Percentiles rank a stretch among this genome's conserved stretches.
Evolutionary conservation across 2,888 invertebrate species (phyloP).

Genomic region (Eilema caniola): DNA sequence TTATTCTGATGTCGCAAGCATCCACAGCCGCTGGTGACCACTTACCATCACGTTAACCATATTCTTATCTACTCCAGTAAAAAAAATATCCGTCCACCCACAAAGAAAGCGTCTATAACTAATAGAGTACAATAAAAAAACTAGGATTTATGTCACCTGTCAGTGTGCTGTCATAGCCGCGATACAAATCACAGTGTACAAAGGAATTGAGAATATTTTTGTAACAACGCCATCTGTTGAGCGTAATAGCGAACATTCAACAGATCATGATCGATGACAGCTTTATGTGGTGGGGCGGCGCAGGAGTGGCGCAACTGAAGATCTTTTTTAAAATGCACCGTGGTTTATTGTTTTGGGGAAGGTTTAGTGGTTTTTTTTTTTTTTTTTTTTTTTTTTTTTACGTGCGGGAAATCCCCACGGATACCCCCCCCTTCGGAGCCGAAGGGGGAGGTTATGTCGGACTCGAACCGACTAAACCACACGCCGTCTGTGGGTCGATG

Average conservation of each 20-base stretch:
- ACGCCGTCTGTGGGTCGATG: too few relatives aligned
- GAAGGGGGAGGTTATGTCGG: too few relatives aligned
- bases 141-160: slow-evolving; percentile 45
- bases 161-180: slow-evolving; percentile 45
- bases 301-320: slow-evolving; percentile 41
- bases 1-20: too few relatives aligned
- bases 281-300: slow-evolving; percentile 60
- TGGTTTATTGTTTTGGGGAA: slow-evolving; percentile 21
- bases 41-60: not conserved
- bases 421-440: too few relatives aligned
- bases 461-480: too few relatives aligned
- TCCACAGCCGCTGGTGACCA: too few relatives aligned
- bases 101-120: slow-evolving; percentile 19
- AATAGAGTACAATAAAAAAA: slow-evolving; percentile 36
- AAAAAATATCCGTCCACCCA: slow-evolving; percentile 4
- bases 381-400: too few relatives aligned
- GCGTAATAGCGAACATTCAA: slow-evolving; percentile 51
- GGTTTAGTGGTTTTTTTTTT: slow-evolving; percentile 10
- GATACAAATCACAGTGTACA: slow-evolving; percentile 49
- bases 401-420: too few relatives aligned
- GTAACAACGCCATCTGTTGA: slow-evolving; percentile 53
- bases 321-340: slow-evolving; percentile 31
- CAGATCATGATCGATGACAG: slow-evolving; percentile 71
- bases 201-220: slow-evolving; percentile 48
- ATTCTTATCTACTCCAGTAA: not conserved